Percentiles rank a stretch among this genome's conserved stretches.
Conservation (phyloP, 1,140 invertebrate genomes). For the Drosophila erecta region DNA sequence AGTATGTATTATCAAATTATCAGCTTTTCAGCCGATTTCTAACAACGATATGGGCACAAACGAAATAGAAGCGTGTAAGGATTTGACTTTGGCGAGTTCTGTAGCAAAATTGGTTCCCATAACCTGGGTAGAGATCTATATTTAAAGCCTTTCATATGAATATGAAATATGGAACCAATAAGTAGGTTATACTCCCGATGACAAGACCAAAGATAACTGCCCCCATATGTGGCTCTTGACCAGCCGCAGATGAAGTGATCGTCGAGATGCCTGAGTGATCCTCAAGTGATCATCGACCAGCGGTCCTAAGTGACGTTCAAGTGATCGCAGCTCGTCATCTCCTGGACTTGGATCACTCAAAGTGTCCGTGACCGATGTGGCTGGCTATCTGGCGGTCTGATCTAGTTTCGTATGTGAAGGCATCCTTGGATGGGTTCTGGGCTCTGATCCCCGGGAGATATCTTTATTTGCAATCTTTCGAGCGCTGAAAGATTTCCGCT, state of each 20-base stretch:
- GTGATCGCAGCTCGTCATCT: slow-evolving; percentile 18
- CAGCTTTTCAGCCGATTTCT: not conserved
- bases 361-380: slow-evolving; percentile 36
- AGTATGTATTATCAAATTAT: slow-evolving; percentile 25
- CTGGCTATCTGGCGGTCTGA: slow-evolving; percentile 18
- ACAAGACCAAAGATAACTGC: slow-evolving; percentile 39
- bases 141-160: not conserved
- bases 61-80: too few relatives aligned
- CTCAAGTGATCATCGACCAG: slow-evolving; percentile 30
- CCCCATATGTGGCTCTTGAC: slow-evolving; percentile 40
- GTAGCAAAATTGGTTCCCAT: too few relatives aligned
- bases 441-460: not conserved
- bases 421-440: too few relatives aligned
- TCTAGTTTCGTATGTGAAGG: slow-evolving; percentile 6
- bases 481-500: slow-evolving; percentile 47
- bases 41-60: not conserved
- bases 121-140: too few relatives aligned
- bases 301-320: slow-evolving; percentile 40
- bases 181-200: slow-evolving; percentile 24
- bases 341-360: slow-evolving; percentile 35
- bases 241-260: slow-evolving; percentile 23
- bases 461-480: slow-evolving; percentile 29
- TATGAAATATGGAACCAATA: slow-evolving; percentile 26
- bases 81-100: too few relatives aligned
- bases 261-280: slow-evolving; percentile 29